Evolutionary conservation across 2,113 vertebrate genomes (phyloP).

Genomic region (Xiphophorus couchianus): DNA sequence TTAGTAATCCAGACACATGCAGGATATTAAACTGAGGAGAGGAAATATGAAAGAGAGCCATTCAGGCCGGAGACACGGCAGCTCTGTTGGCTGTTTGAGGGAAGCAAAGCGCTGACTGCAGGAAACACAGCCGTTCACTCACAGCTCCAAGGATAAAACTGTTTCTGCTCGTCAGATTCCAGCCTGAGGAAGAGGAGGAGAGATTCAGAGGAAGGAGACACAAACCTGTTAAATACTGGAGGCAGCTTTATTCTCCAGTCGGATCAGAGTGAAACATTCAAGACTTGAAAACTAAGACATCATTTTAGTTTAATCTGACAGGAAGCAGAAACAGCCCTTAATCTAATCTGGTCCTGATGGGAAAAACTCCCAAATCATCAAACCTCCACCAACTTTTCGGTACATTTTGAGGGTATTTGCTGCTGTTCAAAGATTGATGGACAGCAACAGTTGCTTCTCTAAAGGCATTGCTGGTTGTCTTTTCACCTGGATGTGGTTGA

Average conservation of each 20-base stretch:
- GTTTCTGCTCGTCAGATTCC: no score
- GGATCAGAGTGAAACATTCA: no score
- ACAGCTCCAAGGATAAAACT: no score
- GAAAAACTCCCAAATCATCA: background rate
- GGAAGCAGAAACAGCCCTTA: background rate
- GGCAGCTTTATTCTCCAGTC: background rate
- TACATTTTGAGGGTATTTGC: no score
- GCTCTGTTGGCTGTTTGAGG: background rate
- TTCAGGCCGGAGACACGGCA: background rate
- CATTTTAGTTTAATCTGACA: no score
- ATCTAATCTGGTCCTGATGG: background rate
- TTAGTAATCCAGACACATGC: background rate
- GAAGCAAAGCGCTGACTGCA: no score
- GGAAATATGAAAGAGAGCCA: background rate
- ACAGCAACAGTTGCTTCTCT: background rate
- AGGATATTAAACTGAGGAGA: background rate
- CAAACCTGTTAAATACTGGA: background rate
- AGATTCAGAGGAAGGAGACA: background rate
- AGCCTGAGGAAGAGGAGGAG: no score
- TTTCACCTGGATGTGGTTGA: background rate
- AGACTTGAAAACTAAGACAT: no score
- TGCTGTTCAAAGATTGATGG: background rate
- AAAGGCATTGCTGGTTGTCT: no score
- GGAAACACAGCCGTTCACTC: no score
- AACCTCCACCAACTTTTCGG: no score